These are phyloP conservation scores for Prietella phreatophila DNA, from an alignment of 2,113 vertebrate genomes.

Conservation along the genomic window DNA sequence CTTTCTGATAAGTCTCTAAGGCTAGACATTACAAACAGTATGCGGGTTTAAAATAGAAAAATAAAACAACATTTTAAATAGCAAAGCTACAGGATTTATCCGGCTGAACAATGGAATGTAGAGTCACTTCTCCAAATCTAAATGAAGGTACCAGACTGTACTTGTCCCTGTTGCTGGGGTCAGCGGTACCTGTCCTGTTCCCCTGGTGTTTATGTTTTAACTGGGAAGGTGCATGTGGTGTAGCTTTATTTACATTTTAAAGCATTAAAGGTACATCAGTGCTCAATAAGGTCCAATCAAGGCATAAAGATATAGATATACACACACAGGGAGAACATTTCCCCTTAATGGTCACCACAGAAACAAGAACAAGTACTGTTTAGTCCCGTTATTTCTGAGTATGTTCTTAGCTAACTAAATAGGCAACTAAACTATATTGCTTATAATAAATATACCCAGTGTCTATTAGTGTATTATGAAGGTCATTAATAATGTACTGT, in stretches of 20 bases:
- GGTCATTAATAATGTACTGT: background rate
- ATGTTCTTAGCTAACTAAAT: background rate
- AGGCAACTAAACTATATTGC: background rate
- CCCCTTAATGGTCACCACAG: background rate
- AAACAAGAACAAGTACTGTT: background rate
- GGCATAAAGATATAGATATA: too few species aligned
- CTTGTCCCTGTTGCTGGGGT: background rate
- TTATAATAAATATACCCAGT: background rate
- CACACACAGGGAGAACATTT: background rate
- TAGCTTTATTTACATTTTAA: background rate
- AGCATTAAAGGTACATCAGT: background rate
- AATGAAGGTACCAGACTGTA: too few species aligned
- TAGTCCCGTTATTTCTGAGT: background rate
- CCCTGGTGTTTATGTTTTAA: background rate
- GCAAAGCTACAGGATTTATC: background rate
- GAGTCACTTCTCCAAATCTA: background rate
- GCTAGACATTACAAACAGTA: background rate
- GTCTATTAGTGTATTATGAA: background rate
- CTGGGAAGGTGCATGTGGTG: background rate
- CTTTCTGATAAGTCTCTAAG: background rate
- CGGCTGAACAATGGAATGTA: background rate
- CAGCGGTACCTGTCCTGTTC: background rate
- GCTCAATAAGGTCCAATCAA: too few species aligned
- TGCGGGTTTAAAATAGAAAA: background rate
- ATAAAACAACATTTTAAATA: background rate